Evolutionary conservation across 2,113 vertebrate genomes (phyloP), one percentile per base, ranked within the genome.

Genomic region (Myxocyprinus asiaticus): DNA sequence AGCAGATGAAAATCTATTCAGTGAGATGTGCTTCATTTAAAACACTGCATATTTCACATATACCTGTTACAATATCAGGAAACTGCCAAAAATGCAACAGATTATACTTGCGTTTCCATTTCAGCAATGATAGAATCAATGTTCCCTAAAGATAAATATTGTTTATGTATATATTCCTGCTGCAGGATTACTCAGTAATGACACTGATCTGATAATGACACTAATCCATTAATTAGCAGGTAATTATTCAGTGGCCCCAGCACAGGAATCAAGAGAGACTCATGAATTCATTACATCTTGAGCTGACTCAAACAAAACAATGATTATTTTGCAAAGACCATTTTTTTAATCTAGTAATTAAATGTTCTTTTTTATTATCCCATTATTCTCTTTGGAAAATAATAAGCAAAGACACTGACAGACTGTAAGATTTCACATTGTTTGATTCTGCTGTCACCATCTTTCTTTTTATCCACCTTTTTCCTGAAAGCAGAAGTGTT

Each of bases 201-300:
- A 71, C 67, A 45, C 15, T 22, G 17, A 43, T 53, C 22, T 71
- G 42, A 65, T 62, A 62, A 79, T 69, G 59, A 50, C 76, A 51
- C 10, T 68, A 59, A 67, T 69, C 55, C 48, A 9, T 12, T 43
- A 43, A 77, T 65, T 56, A 56, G 33, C 42, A 58, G 63, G 42
- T 67, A n/a, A 67, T 67, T 7, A 22, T 51, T 66, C 42, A 72
- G 58, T 45, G 55, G 10, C 22, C 22, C 22, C 22, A 33, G 22
- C 67, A 50, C 48, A 47, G 50, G 48, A 69, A 53, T 5, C 51
- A 53, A 53, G 15, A 22, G 42, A 48, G 53, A 55, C 53, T 55
- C 4, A 55, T 6, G 1, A 6, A 7, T 67, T 22, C 47, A 50
- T 11, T 17, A 22, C 22, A 33, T 4, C 33, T 43, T n/a, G 55